These are phyloP conservation scores for Panthera tigris DNA, from an alignment of 2,113 vertebrate species.

Conservation along the genomic window DNA sequence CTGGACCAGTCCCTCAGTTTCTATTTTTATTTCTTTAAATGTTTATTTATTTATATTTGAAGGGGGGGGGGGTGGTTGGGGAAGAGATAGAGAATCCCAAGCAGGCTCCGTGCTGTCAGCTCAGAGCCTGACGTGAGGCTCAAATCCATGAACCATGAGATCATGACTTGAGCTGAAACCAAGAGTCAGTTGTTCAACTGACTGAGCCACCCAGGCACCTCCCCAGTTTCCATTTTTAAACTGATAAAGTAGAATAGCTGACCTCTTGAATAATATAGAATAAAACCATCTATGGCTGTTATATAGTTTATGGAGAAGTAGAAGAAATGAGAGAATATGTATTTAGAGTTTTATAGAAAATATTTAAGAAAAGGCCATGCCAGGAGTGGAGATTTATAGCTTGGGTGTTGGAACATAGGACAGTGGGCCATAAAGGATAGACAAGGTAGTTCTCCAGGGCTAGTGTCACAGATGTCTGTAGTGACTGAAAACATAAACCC, in stretches of 20 bases:
- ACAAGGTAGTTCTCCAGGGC: neutral
- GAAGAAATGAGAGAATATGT: slow-evolving; percentile 16
- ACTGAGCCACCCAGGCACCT: neutral
- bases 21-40: neutral
- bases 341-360: neutral
- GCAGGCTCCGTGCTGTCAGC: no score
- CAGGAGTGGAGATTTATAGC: neutral
- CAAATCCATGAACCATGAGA: no score
- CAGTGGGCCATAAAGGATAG: neutral
- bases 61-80: no score
- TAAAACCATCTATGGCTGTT: neutral
- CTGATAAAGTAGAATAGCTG: neutral
- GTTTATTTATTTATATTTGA: no score
- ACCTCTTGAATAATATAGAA: neutral
- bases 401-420: neutral
- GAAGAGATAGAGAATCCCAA: no score
- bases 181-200: no score
- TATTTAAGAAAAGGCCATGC: neutral
- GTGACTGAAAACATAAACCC: neutral
- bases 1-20: neutral
- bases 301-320: neutral
- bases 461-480: neutral
- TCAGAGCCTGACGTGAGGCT: no score
- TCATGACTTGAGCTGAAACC: no score
- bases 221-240: neutral